Evolutionary conservation across 2,797 vertebrate species (phyloP), one percentile per base, ranked within the genome.

Genomic region (Cephalopachus bancanus): DNA sequence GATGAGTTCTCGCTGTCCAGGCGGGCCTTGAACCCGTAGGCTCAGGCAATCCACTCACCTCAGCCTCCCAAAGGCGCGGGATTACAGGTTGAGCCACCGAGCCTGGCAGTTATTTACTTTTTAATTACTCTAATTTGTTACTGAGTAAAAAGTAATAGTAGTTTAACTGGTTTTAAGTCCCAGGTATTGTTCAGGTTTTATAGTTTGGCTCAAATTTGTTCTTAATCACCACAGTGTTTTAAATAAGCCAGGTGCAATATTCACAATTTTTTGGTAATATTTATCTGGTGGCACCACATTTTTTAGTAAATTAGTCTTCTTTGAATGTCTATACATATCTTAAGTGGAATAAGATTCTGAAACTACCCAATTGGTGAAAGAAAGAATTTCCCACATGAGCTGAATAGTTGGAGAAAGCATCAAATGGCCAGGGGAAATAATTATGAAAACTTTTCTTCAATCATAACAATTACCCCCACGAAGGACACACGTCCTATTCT

Each of bases 271-370:
- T 93, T 91, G 19, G 5, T 30, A 86, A 26, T 33, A 91, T 59
- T 89, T 14, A 55, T 22, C 33, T 64, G 65, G 8, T 64, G 64
- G 88, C 30, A 55, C 57, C 57, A 95, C 26, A 67, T 79, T 93
- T 76, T 67, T 92, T 16, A 51, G 19, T 7, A 74, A 93, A 86
- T 94, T 78, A 59, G 62, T 59, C 33, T 85, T 91, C n/a, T 83
- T 78, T 14, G 7, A 88, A 90, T 90, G 37, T 55, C 24, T 85
- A n/a, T 78, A 92, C 78, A 74, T 74, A 83, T 57, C 8, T 91
- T 74, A 59, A 22, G 57, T 71, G 81, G 14, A 87, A 95, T 65
- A 75, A 96, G 89, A 92, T 76, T 87, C 65, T 84, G 26, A 89
- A 95, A 88, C 53, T 60, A 72, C 14, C 62, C 75, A 20, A 44